These are phyloP conservation scores for Xestia c-nigrum DNA, from an alignment of 2,888 invertebrate genomes.

Conservation along the genomic window DNA sequence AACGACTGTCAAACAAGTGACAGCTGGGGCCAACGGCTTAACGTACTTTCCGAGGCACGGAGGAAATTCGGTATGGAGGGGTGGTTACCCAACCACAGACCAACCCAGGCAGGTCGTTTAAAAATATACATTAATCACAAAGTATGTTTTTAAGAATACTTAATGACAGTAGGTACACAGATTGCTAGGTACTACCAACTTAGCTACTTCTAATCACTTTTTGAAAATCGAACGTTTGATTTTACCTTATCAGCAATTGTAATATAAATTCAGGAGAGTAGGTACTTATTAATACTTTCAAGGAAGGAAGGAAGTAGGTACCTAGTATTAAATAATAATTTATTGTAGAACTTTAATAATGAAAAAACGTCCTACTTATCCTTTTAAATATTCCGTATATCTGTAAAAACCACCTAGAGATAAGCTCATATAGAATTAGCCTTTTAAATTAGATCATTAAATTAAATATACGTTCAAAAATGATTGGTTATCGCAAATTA, in stretches of 20 bases:
- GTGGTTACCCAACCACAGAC: too few species aligned
- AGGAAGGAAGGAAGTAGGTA: slow-evolving; percentile 17
- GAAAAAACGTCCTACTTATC: not conserved
- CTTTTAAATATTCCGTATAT: not conserved
- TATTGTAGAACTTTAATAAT: not conserved
- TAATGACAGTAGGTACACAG: too few species aligned
- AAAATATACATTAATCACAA: too few species aligned
- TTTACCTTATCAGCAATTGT: not conserved
- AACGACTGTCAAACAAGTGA: too few species aligned
- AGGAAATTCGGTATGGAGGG: too few species aligned
- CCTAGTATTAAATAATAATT: too few species aligned
- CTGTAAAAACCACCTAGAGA: not conserved
- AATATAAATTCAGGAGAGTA: not conserved
- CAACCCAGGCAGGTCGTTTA: too few species aligned
- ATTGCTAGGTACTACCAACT: too few species aligned
- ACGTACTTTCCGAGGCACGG: too few species aligned
- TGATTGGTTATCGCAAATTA: slow-evolving; percentile 5
- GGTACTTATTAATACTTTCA: not conserved
- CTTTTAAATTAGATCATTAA: not conserved
- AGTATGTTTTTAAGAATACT: too few species aligned
- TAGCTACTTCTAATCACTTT: too few species aligned
- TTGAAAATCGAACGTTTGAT: not conserved
- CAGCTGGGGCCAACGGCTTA: too few species aligned
- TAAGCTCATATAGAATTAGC: not conserved
- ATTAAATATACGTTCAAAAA: not conserved